Conservation (phyloP, 2,797 vertebrate genomes). For the Rhinogobio ventralis region DNA sequence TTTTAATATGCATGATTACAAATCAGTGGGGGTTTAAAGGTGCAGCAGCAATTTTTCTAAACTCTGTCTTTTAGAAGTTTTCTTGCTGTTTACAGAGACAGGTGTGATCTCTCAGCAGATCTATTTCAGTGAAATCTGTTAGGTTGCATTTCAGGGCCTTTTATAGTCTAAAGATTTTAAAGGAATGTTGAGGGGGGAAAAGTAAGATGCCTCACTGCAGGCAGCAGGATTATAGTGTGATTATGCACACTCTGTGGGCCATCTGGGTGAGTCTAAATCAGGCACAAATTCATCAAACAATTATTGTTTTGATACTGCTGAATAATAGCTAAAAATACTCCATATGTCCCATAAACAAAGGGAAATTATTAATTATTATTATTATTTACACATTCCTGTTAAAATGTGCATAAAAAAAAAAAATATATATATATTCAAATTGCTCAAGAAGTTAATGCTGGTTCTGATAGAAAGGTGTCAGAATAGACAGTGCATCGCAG, state of each 20-base stretch:
- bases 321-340: not conserved
- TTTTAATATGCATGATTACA: not conserved
- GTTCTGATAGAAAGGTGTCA: too few relatives aligned
- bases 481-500: too few relatives aligned
- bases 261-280: constrained; percentile 18
- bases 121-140: not conserved
- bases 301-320: not conserved
- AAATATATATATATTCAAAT: too few relatives aligned
- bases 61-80: not conserved
- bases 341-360: not conserved
- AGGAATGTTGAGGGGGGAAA: not conserved
- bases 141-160: not conserved
- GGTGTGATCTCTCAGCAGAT: not conserved
- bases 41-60: not conserved
- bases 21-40: not conserved
- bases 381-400: not conserved
- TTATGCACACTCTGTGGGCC: not conserved
- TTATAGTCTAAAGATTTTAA: not conserved
- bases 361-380: not conserved
- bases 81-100: not conserved
- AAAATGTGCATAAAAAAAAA: not conserved
- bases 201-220: not conserved
- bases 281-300: not conserved
- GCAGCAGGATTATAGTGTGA: constrained; percentile 15
- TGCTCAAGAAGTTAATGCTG: too few relatives aligned